These are phyloP conservation scores for Nycteola revayana DNA, from an alignment of 2,888 invertebrate species.

Conservation along the genomic window DNA sequence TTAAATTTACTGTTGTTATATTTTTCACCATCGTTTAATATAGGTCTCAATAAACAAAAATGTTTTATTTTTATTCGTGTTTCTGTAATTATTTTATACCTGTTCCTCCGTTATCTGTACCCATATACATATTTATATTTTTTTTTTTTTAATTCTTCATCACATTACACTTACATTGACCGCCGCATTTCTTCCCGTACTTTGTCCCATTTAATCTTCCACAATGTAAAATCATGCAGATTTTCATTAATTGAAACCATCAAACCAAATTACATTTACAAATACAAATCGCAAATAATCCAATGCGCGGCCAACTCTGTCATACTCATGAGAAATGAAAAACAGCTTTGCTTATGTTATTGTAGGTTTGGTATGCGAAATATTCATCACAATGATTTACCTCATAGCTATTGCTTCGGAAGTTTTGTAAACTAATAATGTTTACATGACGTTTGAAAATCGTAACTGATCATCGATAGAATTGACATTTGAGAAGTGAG, in stretches of 20 bases:
- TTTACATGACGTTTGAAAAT: too few relatives aligned
- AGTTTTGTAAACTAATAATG: too few relatives aligned
- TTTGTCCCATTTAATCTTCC: slow-evolving; percentile 64
- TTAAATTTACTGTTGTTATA: too few relatives aligned
- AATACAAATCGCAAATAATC: background rate
- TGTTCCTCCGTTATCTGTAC: too few relatives aligned
- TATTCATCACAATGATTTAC: slow-evolving; percentile 43
- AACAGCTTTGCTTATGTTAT: slow-evolving; percentile 32
- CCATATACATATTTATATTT: too few relatives aligned
- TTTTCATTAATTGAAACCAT: slow-evolving; percentile 34
- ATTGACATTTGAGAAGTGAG: too few relatives aligned
- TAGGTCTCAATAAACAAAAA: too few relatives aligned
- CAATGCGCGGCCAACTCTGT: slow-evolving; percentile 1
- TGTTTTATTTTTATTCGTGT: too few relatives aligned
- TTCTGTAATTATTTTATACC: too few relatives aligned
- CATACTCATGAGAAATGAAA: slow-evolving; percentile 3
- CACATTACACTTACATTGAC: slow-evolving; percentile 52
- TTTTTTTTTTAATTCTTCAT: too few relatives aligned
- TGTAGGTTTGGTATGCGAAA: slow-evolving; percentile 30
- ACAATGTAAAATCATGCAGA: slow-evolving; percentile 52
- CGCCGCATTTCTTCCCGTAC: slow-evolving; percentile 55
- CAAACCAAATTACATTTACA: slow-evolving; percentile 13
- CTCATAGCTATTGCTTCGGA: slow-evolving; percentile 47
- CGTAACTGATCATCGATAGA: too few relatives aligned
- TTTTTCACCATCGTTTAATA: too few relatives aligned